phyloP scores from a whole-genome alignment of 2,888 invertebrate species.

The Cepaea hortensis region DNA sequence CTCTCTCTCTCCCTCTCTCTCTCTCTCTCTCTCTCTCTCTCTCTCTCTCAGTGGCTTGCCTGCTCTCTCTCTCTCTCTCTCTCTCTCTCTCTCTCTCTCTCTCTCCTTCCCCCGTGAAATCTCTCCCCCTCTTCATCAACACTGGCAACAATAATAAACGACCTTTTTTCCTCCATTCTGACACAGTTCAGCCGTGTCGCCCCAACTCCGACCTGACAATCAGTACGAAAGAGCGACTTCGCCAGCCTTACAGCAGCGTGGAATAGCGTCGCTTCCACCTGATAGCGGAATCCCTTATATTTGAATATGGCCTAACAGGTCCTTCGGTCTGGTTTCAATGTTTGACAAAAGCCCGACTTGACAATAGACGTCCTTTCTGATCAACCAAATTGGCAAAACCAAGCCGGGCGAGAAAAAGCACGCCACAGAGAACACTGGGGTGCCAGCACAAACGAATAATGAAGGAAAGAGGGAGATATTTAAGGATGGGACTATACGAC shows the following conservation, averaged over 20 bases:
- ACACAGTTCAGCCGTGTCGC: constrained; percentile 7
- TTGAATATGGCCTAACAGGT: background rate
- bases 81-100: background rate
- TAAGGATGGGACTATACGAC: too few species aligned
- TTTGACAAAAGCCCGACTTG: background rate
- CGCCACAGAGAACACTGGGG: background rate
- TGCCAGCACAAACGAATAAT: too few species aligned
- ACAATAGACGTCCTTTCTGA: constrained; percentile 10
- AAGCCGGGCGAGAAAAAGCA: background rate
- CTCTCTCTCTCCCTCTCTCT: too few species aligned
- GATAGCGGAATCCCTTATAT: background rate
- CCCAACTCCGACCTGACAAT: background rate
- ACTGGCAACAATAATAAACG: background rate
- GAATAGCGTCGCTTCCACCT: background rate
- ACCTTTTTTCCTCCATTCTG: background rate
- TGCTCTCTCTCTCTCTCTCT: background rate
- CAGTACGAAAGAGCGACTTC: background rate
- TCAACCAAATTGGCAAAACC: background rate
- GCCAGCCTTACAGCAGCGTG: background rate
- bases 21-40: too few species aligned
- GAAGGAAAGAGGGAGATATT: background rate
- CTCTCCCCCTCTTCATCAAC: background rate
- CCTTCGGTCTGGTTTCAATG: constrained; percentile 1
- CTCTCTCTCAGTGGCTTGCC: background rate
- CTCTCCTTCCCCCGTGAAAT: background rate